Evolutionary conservation across 2,113 vertebrate species (phyloP), one percentile per base, ranked within the genome.

Genomic region (Atractosteus spatula): DNA sequence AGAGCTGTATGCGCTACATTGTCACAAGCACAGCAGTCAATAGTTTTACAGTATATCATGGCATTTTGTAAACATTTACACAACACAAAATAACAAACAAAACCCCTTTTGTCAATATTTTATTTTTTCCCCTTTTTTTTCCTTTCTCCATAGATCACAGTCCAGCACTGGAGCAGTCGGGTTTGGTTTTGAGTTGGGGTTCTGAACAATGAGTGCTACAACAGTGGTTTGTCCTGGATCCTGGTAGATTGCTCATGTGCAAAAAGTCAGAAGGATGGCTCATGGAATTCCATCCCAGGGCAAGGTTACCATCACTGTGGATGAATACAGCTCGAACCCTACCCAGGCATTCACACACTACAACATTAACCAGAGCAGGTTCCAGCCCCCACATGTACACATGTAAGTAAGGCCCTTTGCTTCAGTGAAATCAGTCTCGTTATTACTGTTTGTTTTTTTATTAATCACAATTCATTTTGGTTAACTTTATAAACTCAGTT

Each of bases 291-390:
- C 94, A 78, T 93, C 94, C 89, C 96, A 98, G 93, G 96, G 96
- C 89, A 98, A 99, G 93, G 95, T 96, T 90, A 95, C 94, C 90
- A 89, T 99, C 76, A 85, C 94, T 43, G 97, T 99, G 95, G 97
- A 99, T 85, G 97, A 98, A 81, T 99, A 98, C 91, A 98, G 97
- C 90, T 97, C 96, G 77, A 99, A 99, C 88, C 97, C 97, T 29
- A 99, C 97, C 41, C 97, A 99, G 90, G 97, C 97, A 14, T 99
- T 98, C 72, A 99, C 97, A 0, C 96, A 99, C 84, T 99, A 99
- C 94, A 99, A 99, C 89, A 99, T 99, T 79, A 99, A 99, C 81
- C 97, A 99, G 95, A 99, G 97, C 93, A 88, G 97, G 81, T 99
- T 99, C 92, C 97, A 99, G 86, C 97, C 97, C 44, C 97, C 97